Evolutionary conservation across 2,888 invertebrate genomes (phyloP).

Genomic region (Cosmia pyralina): DNA sequence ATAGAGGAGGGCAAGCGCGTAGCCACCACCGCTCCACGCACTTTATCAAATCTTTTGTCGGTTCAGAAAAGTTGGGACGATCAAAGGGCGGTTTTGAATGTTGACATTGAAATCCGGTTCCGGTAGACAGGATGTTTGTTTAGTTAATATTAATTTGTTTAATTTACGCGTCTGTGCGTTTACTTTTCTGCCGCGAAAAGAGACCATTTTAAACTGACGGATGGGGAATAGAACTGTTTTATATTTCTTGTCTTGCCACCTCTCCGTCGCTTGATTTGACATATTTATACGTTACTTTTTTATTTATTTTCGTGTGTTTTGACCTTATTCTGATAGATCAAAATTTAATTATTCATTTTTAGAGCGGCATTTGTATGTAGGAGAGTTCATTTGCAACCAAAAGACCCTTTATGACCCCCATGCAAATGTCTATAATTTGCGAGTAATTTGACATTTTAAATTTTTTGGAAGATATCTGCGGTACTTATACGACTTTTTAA

Average conservation of each 20-base stretch:
- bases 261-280: too few species aligned
- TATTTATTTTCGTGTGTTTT: neutral
- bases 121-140: constrained; percentile 36
- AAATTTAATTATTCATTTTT: neutral
- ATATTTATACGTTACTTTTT: neutral
- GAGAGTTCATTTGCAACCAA: too few species aligned
- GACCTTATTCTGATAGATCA: neutral
- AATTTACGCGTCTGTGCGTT: constrained; percentile 36
- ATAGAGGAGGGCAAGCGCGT: constrained; percentile 51
- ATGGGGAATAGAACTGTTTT: neutral
- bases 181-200: constrained; percentile 5
- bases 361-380: neutral
- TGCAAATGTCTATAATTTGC: too few species aligned
- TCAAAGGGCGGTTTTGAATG: constrained; percentile 56
- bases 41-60: constrained; percentile 71
- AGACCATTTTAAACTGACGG: constrained; percentile 6
- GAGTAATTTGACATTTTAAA: too few species aligned
- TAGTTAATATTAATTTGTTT: constrained; percentile 53
- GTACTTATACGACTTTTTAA: too few species aligned
- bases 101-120: constrained; percentile 54
- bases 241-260: neutral
- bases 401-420: too few species aligned
- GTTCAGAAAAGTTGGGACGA: constrained; percentile 57
- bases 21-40: constrained; percentile 56
- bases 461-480: too few species aligned